These are phyloP conservation scores for Podarcis siculus DNA, from an alignment of 2,797 vertebrate species.

Conservation along the genomic window DNA sequence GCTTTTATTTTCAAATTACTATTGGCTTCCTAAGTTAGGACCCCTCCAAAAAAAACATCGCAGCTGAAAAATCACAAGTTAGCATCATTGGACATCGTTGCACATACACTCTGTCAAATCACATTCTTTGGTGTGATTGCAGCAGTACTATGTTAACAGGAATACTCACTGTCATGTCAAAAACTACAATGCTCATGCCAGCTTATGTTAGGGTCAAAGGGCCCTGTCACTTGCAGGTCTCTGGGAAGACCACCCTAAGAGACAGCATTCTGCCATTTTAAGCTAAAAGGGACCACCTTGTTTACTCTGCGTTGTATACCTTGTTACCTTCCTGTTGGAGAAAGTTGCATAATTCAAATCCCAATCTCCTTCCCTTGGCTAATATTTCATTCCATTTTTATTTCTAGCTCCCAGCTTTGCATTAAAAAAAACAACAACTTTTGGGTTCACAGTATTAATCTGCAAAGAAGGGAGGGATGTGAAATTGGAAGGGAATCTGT, in stretches of 20 bases:
- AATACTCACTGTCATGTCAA: background rate
- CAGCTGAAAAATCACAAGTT: background rate
- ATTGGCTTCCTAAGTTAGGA: background rate
- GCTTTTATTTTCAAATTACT: rapidly evolving
- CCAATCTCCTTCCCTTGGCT: no score
- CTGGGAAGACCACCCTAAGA: background rate
- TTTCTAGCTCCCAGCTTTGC: background rate
- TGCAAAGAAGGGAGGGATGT: background rate
- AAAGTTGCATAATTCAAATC: background rate
- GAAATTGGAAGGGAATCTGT: background rate
- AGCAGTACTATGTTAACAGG: background rate
- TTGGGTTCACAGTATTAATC: background rate
- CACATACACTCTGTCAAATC: background rate
- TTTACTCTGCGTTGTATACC: background rate
- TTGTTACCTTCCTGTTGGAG: background rate
- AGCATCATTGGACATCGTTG: background rate
- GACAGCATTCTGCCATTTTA: background rate
- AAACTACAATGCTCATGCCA: background rate
- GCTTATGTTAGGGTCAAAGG: background rate
- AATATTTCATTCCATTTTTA: background rate
- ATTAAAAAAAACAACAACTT: background rate
- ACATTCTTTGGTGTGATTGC: background rate
- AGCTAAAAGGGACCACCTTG: background rate
- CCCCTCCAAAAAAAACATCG: background rate
- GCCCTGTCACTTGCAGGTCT: background rate